Conservation (phyloP, 2,113 vertebrate species). For the Acinonyx jubatus region DNA sequence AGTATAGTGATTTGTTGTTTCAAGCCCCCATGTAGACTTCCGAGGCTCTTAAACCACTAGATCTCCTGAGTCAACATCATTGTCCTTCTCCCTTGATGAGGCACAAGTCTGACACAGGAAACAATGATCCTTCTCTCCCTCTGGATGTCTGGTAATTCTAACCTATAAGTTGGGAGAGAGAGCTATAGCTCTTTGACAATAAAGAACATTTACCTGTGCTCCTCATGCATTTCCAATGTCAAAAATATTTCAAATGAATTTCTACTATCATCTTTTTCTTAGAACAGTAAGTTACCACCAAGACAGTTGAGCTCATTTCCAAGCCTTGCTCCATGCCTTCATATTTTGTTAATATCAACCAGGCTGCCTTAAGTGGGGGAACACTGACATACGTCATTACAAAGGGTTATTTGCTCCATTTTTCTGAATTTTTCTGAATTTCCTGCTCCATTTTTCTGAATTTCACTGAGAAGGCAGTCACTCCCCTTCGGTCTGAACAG, state of each 20-base stretch:
- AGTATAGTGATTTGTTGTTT: too few relatives aligned
- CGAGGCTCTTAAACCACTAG: not conserved
- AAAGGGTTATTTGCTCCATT: conserved; percentile 45
- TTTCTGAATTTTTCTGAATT: not conserved
- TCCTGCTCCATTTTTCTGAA: conserved; percentile 34
- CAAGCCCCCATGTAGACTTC: not conserved
- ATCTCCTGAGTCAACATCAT: not conserved
- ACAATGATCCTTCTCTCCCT: not conserved
- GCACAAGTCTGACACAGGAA: not conserved
- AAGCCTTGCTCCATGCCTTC: not conserved
- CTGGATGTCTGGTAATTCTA: not conserved
- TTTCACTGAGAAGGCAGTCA: conserved; percentile 44
- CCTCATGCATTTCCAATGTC: not conserved
- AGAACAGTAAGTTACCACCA: conserved; percentile 16
- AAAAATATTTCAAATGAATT: conserved; percentile 37
- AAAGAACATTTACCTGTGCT: not conserved
- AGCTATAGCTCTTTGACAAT: not conserved
- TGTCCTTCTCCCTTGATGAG: not conserved
- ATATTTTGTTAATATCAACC: conserved; percentile 29
- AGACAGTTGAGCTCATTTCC: conserved; percentile 13
- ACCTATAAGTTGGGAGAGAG: not conserved
- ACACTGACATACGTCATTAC: conserved; percentile 36
- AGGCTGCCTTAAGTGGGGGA: conserved; percentile 35
- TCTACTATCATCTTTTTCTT: conserved; percentile 13
- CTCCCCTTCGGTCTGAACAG: conserved; percentile 37